Percentiles rank a stretch among this genome's conserved stretches.
Conservation (phyloP, 2,113 vertebrate species). For the Leptocoma aspasia region DNA sequence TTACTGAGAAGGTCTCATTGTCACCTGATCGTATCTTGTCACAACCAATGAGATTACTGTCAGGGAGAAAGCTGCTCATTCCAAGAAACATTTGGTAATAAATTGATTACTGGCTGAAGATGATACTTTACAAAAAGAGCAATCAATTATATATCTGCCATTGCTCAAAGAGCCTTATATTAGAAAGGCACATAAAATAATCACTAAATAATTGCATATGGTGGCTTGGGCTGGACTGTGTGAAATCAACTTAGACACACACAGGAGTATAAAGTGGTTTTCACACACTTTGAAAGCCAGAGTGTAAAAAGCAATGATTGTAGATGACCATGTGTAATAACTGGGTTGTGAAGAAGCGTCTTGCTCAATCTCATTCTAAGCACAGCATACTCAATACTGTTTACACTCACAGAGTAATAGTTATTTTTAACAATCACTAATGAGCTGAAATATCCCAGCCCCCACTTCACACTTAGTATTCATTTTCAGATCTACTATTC, state of each 20-base stretch:
- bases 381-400: neutral
- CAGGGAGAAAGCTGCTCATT: conserved; percentile 33
- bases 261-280: neutral
- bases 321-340: neutral
- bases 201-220: neutral
- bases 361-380: neutral
- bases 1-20: conserved; percentile 36
- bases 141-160: conserved; percentile 12
- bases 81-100: conserved; percentile 39
- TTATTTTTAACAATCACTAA: conserved; percentile 31
- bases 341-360: neutral
- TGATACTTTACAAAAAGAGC: conserved; percentile 56
- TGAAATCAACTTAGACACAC: conserved; percentile 8
- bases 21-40: conserved; percentile 42
- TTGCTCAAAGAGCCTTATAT: neutral
- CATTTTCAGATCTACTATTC: neutral
- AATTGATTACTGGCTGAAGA: conserved; percentile 39
- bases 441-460: neutral
- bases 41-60: neutral
- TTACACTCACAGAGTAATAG: neutral
- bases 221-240: neutral
- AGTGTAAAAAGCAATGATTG: neutral
- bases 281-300: conserved; percentile 5
- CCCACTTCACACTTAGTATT: neutral
- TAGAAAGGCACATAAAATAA: neutral